These are phyloP conservation scores for Melanaphis sacchari DNA, from an alignment of 1,140 invertebrate species.

Conservation along the genomic window DNA sequence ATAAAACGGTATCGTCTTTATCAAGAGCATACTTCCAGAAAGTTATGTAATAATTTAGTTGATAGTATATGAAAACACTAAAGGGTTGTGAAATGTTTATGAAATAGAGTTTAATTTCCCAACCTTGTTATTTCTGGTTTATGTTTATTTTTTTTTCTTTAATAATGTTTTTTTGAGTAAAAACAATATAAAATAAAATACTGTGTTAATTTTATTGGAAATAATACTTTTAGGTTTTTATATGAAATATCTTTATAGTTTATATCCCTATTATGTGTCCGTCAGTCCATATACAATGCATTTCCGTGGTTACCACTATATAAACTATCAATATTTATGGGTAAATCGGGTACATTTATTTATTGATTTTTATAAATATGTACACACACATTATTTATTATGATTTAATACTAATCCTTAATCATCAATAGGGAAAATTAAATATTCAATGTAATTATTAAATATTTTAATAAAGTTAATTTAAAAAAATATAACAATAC, in stretches of 20 bases:
- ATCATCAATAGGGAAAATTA: background rate
- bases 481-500: background rate
- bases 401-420: background rate
- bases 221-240: background rate
- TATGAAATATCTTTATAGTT: background rate
- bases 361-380: background rate
- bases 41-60: constrained; percentile 2
- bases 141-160: background rate
- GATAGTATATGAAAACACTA: background rate
- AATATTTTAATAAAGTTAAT: background rate
- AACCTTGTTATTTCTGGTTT: background rate
- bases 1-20: constrained; percentile 21
- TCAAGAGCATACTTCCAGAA: background rate
- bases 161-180: background rate
- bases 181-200: background rate
- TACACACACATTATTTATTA: background rate
- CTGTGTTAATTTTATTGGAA: background rate
- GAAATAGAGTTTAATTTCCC: background rate
- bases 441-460: background rate
- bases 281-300: background rate
- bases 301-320: background rate
- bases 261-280: background rate
- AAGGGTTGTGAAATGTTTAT: constrained; percentile 1
- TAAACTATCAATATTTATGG: background rate
- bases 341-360: background rate